These are phyloP conservation scores for Hypselothyrea guttata DNA, from an alignment of 2,888 invertebrate genomes.

Conservation along the genomic window DNA sequence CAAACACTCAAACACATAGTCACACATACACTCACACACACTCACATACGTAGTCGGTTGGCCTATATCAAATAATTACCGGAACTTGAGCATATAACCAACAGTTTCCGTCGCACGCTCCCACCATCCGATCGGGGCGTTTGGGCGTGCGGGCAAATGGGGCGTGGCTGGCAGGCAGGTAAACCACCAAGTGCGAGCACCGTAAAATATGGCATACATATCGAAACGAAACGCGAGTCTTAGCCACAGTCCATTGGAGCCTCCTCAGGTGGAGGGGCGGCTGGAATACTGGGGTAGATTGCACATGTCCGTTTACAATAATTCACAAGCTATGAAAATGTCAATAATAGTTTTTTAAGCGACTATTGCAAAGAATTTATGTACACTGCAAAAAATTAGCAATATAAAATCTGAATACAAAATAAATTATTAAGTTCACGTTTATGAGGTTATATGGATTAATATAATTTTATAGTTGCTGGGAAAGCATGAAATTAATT, in stretches of 20 bases:
- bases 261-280: background rate
- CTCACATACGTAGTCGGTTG: conserved; percentile 19
- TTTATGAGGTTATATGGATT: background rate
- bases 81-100: conserved; percentile 72
- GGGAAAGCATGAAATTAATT: background rate
- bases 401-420: too few relatives aligned
- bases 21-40: background rate
- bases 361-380: conserved; percentile 15
- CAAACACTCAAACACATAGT: conserved; percentile 7
- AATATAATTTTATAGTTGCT: background rate
- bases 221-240: conserved; percentile 10
- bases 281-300: conserved; percentile 13
- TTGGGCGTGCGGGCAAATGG: background rate
- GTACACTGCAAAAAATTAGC: conserved; percentile 2
- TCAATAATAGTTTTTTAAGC: conserved; percentile 72
- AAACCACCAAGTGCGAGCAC: conserved; percentile 30
- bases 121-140: conserved; percentile 26
- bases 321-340: conserved; percentile 66
- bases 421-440: too few relatives aligned
- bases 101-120: conserved; percentile 59
- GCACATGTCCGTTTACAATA: conserved; percentile 72
- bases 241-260: background rate
- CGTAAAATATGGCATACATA: conserved; percentile 38
- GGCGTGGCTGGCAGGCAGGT: conserved; percentile 1
- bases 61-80: conserved; percentile 75